Base-by-base conservation (phyloP, 1,140 invertebrate species). In the Drosophila melanica region DNA sequence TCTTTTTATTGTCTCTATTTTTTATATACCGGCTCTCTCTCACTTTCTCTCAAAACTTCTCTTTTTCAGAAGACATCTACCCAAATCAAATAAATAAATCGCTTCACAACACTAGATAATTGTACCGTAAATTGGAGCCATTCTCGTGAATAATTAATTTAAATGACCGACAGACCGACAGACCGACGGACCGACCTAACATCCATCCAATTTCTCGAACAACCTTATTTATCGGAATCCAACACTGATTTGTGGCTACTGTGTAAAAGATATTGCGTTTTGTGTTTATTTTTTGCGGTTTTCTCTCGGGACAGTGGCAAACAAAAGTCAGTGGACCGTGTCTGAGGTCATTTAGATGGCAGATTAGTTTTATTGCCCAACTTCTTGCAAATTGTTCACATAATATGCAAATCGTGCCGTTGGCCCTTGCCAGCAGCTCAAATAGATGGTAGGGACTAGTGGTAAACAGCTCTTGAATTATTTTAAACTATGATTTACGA, bases 301-400 rank as follows among this genome's bases (percentile, higher is more conserved):
- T 55, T 48, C 41, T 41, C 55, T 39, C 33, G 45, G 42, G 30
- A 59, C 63, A 64, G 54, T 73, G 39, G 64, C 48, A 33, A 78
- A 39, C 71, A 75, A 60, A 66, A 84, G 77, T 72, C 81, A 73
- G 72, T 85, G 72, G 68, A 68, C 81, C 81, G 73, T 86, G 74
- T 44, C 68, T 62, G 64, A 64, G 75, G 78, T 82, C 82, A 86
- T 86, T 89, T 89, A 86, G 82, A 86, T 86, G 84, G 55, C 14
- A 86, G 82, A 86, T 86, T 86, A 86, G 69, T 81, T 86, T 86
- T 89, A 86, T 86, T 69, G 84, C 81, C 48, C 53, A 89, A 76
- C 75, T 75, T 75, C 75, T 82, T 89, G 75, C 79, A 89, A 86
- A 86, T 81, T 76, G 84, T 78, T 89, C 74, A 60, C 78, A 81